Percentiles rank a stretch among this genome's conserved stretches.
Evolutionary conservation across 2,797 vertebrate species (phyloP).

Genomic region (Semaprochilodus insignis): DNA sequence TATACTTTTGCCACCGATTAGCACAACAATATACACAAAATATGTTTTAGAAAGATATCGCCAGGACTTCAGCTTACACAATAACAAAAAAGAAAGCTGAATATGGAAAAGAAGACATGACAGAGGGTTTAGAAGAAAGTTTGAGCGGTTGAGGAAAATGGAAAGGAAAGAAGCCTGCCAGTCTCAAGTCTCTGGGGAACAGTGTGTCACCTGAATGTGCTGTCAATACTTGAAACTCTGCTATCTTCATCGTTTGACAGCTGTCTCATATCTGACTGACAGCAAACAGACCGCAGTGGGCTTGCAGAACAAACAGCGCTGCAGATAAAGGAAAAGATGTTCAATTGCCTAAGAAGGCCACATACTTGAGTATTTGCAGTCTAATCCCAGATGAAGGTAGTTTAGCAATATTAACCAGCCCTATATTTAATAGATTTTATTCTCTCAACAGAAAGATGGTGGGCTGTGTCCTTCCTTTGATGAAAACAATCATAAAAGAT

Average conservation of each 20-base stretch:
- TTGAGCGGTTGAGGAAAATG: conserved; percentile 56
- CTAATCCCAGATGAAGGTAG: conserved; percentile 22
- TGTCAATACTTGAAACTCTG: conserved; percentile 61
- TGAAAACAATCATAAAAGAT: conserved; percentile 30
- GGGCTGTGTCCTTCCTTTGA: conserved; percentile 6
- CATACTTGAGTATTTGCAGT: conserved; percentile 8
- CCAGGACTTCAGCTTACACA: conserved; percentile 28
- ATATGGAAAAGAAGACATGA: conserved; percentile 32
- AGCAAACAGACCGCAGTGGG: conserved; percentile 10
- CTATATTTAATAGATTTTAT: conserved; percentile 15
- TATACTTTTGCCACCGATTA: not conserved
- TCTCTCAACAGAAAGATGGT: not conserved
- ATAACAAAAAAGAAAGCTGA: conserved; percentile 28
- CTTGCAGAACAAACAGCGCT: conserved; percentile 47
- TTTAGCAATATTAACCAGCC: conserved; percentile 24
- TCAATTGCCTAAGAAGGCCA: conserved; percentile 20
- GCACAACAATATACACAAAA: not conserved
- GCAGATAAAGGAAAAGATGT: conserved; percentile 46
- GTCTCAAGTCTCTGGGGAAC: conserved; percentile 48
- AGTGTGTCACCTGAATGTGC: conserved; percentile 51
- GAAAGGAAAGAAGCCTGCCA: conserved; percentile 57
- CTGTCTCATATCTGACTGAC: conserved; percentile 62
- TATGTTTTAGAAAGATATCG: conserved; percentile 24
- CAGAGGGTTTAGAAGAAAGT: conserved; percentile 16
- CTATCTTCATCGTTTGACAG: conserved; percentile 66